These are phyloP conservation scores for Cisticola juncidis DNA, from an alignment of 2,113 vertebrate genomes.

Conservation along the genomic window DNA sequence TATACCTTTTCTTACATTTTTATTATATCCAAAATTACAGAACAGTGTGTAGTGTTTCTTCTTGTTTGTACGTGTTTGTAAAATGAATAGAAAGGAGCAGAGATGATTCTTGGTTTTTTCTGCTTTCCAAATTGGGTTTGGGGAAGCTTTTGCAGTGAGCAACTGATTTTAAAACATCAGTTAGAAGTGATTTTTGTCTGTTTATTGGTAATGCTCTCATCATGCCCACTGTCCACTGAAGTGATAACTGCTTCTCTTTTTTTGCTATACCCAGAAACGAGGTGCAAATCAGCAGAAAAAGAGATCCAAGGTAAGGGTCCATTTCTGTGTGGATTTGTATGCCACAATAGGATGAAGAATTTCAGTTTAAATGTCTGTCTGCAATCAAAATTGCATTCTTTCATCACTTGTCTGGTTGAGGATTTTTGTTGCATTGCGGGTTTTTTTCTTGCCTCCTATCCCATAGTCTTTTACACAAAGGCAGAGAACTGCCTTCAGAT, in stretches of 20 bases:
- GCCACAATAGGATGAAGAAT: neutral
- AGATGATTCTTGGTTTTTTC: neutral
- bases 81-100: neutral
- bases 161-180: neutral
- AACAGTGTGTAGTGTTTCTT: neutral
- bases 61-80: neutral
- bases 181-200: neutral
- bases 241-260: neutral
- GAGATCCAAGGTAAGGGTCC: slow-evolving; percentile 77
- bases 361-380: neutral
- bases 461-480: neutral
- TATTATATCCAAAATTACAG: neutral
- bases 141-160: neutral
- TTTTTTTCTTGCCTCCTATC: neutral
- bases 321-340: neutral
- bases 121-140: neutral
- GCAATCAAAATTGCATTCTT: neutral
- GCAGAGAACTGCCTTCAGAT: neutral
- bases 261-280: slow-evolving; percentile 71
- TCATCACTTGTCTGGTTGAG: neutral
- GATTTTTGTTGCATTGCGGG: neutral
- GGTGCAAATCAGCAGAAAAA: slow-evolving; percentile 78
- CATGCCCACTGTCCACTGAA: neutral
- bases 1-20: slow-evolving; percentile 13
- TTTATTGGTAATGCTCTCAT: neutral